These are phyloP conservation scores for Nyctereutes procyonoides DNA, from an alignment of 2,113 vertebrate genomes.

Conservation along the genomic window DNA sequence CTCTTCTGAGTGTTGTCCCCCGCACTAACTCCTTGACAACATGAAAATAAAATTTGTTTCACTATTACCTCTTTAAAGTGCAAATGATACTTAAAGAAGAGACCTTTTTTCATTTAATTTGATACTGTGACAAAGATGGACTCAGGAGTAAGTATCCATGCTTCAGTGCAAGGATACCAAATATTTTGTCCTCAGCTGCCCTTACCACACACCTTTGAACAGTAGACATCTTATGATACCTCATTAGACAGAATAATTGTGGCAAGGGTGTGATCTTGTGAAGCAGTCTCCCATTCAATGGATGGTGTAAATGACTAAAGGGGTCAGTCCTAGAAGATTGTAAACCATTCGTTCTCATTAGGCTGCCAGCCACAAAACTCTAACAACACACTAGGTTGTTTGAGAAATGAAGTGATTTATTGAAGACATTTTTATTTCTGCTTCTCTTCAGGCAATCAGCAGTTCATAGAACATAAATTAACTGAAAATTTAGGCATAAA, in stretches of 20 bases:
- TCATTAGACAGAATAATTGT: slow-evolving; percentile 81
- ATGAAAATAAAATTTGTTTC: slow-evolving; percentile 81
- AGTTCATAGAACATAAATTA: slow-evolving; percentile 68
- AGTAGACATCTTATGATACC: slow-evolving; percentile 66
- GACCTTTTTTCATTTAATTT: slow-evolving; percentile 80
- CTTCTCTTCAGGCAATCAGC: slow-evolving; percentile 62
- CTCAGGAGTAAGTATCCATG: slow-evolving; percentile 69
- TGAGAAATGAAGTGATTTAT: slow-evolving; percentile 69
- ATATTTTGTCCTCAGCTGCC: slow-evolving; percentile 72
- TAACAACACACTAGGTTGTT: slow-evolving; percentile 56
- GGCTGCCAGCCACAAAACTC: slow-evolving; percentile 63
- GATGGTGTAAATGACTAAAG: slow-evolving; percentile 80
- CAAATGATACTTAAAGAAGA: slow-evolving; percentile 79
- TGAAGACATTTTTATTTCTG: slow-evolving; percentile 51
- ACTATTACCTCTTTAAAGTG: slow-evolving; percentile 81
- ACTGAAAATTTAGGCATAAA: slow-evolving; percentile 68
- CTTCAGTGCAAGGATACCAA: slow-evolving; percentile 65
- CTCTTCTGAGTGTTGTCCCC: slow-evolving; percentile 19
- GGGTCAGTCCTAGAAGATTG: slow-evolving; percentile 73
- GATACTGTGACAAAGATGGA: slow-evolving; percentile 54
- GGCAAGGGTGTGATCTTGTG: slow-evolving; percentile 77
- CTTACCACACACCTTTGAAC: slow-evolving; percentile 76
- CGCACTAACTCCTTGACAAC: slow-evolving; percentile 62
- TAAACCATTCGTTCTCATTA: slow-evolving; percentile 83
- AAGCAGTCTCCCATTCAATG: slow-evolving; percentile 68